Evolutionary conservation across 2,113 vertebrate species (phyloP), one percentile per base, ranked within the genome.

Genomic region (Leuciscus idus): DNA sequence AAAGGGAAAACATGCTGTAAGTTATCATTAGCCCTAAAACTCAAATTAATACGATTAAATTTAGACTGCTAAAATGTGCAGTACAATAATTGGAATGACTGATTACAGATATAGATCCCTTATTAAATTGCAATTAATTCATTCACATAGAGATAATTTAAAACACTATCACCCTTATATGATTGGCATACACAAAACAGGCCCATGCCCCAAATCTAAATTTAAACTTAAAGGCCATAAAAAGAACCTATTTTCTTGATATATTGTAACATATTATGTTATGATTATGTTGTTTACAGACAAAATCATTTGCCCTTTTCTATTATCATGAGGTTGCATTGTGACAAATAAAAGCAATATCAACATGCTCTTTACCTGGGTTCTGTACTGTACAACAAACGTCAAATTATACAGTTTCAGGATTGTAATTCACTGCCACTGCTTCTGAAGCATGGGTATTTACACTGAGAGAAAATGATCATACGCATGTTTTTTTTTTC

Each of bases 281-380:
- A 66, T 55, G 66, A 88, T 70, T 57, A 88, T 70, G 78, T 76
- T 62, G 76, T 70, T 81, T 79, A 84, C 17, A 55, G 80, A 86
- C 79, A 86, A 84, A 84, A 70, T 43, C 83, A 61, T 72, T 74
- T 75, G 77, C 30, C 77, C 52, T 85, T 30, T 66, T 81, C 87
- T 84, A 81, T 88, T 83, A 66, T 80, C 61, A 76, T 86, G 88
- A 89, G 88, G 88, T 89, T 68, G 50, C 66, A 28, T 70, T 78
- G 43, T 74, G 68, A 79, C 84, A 77, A 87, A 89, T 81, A 84
- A 72, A 89, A 73, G 52, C 85, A 36, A 39, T 83, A 50, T 76
- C 15, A 70, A 84, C 85, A 76, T 87, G 88, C 74, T 55, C 43
- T 28, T 86, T 83, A 82, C 83, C 83, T 83, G 85, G 86, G 39